Evolutionary conservation across 2,797 vertebrate genomes (phyloP).

Genomic region (Melanotaenia maccullochi): DNA sequence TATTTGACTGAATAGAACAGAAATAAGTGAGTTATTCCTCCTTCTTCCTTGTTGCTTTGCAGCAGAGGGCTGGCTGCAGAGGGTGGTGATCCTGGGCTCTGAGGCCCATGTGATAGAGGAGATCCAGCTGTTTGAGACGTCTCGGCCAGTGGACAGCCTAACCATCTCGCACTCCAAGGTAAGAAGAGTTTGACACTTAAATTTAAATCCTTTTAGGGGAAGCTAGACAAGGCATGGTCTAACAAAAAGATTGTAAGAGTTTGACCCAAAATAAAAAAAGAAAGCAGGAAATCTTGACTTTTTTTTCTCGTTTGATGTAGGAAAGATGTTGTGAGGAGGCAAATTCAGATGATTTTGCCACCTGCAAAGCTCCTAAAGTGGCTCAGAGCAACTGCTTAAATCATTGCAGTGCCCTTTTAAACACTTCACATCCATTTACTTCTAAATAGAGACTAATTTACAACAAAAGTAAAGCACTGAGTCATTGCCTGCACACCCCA

Average conservation of each 20-base stretch:
- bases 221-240: not conserved
- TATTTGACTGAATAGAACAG: slow-evolving; percentile 12
- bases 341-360: not conserved
- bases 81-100: slow-evolving; percentile 86
- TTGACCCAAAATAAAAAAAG: not conserved
- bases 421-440: slow-evolving; percentile 8
- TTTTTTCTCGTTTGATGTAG: not conserved
- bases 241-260: not conserved
- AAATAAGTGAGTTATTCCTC: slow-evolving; percentile 26
- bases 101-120: slow-evolving; percentile 92
- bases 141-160: slow-evolving; percentile 91
- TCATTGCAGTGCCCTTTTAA: not conserved
- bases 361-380: not conserved
- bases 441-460: not conserved
- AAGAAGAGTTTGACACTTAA: slow-evolving; percentile 17
- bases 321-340: not conserved
- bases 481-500: not conserved
- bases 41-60: slow-evolving; percentile 24
- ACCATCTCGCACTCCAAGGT: slow-evolving; percentile 91
- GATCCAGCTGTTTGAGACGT: slow-evolving; percentile 91
- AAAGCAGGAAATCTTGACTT: not conserved
- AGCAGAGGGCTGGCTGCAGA: slow-evolving; percentile 94
- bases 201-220: not conserved
- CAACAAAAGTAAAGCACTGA: not conserved
- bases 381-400: not conserved